A percentile compares a stretch with the other conserved stretches of the same genome.
phyloP scores from a whole-genome alignment of 2,113 vertebrate species.

The Felis chaus region DNA sequence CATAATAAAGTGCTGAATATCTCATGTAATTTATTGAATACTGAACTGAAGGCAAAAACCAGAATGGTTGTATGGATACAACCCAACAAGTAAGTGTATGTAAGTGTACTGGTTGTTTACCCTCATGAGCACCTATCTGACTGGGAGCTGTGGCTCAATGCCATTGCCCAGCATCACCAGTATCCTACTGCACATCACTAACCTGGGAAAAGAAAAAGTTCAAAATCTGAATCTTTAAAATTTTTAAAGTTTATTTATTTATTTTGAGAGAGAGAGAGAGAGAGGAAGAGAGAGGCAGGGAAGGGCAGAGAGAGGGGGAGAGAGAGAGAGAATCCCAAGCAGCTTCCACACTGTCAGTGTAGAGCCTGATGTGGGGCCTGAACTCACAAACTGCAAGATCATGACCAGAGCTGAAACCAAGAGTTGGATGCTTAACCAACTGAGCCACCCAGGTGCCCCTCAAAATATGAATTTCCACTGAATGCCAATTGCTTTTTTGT shows the following conservation, averaged over 20 bases:
- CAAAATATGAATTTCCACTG: neutral
- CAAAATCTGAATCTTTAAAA: neutral
- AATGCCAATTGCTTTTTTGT: neutral
- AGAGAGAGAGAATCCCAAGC: too few species aligned
- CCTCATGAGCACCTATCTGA: neutral
- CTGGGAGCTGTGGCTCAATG: neutral
- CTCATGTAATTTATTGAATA: neutral
- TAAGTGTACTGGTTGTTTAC: neutral
- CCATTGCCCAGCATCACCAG: neutral
- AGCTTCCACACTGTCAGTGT: too few species aligned
- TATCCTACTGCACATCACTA: neutral
- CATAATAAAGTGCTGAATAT: neutral
- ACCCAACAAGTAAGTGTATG: neutral
- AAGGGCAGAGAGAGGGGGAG: too few species aligned
- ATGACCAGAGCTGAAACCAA: too few species aligned
- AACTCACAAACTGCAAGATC: too few species aligned
- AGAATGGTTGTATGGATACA: neutral
- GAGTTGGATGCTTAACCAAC: too few species aligned
- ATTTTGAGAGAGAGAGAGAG: too few species aligned
- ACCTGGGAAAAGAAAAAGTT: neutral
- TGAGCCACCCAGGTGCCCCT: too few species aligned
- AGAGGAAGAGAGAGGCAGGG: too few species aligned
- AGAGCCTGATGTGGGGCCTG: too few species aligned
- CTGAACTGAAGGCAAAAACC: neutral
- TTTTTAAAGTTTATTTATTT: too few species aligned